Percentiles rank a stretch among this genome's conserved stretches.
Evolutionary conservation across 2,797 vertebrate species (phyloP).

Genomic region (Galago senegalensis): DNA sequence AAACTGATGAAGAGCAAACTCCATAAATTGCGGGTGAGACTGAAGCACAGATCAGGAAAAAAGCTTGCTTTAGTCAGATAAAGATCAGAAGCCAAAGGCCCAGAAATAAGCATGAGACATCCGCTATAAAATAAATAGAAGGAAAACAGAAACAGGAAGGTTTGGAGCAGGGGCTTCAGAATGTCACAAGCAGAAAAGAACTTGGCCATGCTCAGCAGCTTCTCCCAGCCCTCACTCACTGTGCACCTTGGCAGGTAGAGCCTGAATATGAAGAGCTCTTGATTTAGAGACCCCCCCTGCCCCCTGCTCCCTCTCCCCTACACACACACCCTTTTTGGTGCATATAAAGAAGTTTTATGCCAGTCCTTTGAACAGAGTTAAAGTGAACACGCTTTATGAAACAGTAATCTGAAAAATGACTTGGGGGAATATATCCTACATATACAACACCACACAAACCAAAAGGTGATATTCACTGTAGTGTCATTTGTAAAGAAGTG

Average conservation of each 20-base stretch:
- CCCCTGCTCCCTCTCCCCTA: not conserved
- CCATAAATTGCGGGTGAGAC: not conserved
- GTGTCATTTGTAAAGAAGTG: not conserved
- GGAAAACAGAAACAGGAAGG: slow-evolving; percentile 16
- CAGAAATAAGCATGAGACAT: not conserved
- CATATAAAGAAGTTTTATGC: not conserved
- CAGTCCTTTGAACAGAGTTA: not conserved
- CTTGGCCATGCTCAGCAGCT: not conserved
- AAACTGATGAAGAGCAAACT: slow-evolving; percentile 10
- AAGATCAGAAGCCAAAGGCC: slow-evolving; percentile 69
- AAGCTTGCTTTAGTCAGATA: slow-evolving; percentile 37
- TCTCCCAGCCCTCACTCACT: not conserved
- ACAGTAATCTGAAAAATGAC: not conserved
- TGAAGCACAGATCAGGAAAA: slow-evolving; percentile 31
- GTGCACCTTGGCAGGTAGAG: not conserved
- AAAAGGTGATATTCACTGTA: not conserved
- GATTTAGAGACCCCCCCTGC: not conserved
- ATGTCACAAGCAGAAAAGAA: not conserved
- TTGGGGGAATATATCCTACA: not conserved
- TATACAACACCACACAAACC: not conserved
- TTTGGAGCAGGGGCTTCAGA: not conserved
- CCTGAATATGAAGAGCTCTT: not conserved
- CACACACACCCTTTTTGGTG: not conserved
- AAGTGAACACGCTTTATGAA: slow-evolving; percentile 61
- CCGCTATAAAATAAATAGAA: slow-evolving; percentile 54